These are phyloP conservation scores for Cosmia pyralina DNA, from an alignment of 2,888 invertebrate genomes.

Conservation along the genomic window DNA sequence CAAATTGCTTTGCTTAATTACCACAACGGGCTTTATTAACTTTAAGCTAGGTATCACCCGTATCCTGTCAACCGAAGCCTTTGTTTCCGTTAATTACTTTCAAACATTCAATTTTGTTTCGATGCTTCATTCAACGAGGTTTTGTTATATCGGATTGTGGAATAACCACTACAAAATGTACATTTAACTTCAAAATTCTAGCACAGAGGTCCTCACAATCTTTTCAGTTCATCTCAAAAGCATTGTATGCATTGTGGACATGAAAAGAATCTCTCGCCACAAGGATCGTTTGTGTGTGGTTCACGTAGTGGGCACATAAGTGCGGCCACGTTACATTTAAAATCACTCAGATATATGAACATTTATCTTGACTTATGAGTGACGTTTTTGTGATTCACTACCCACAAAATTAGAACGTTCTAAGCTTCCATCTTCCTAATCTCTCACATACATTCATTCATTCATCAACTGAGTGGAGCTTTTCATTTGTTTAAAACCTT, in stretches of 20 bases:
- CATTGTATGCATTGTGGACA: slow-evolving; percentile 53
- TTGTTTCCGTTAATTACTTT: slow-evolving; percentile 53
- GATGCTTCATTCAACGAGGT: slow-evolving; percentile 12
- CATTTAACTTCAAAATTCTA: slow-evolving; percentile 17
- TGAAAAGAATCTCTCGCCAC: slow-evolving; percentile 52
- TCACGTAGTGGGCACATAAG: slow-evolving; percentile 70
- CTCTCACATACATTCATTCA: not conserved
- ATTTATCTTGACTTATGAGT: slow-evolving; percentile 63
- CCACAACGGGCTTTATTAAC: slow-evolving; percentile 4
- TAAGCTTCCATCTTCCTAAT: slow-evolving; percentile 3
- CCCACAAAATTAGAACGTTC: slow-evolving; percentile 14
- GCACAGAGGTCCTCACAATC: slow-evolving; percentile 37
- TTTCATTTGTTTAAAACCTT: not conserved
- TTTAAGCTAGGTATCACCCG: slow-evolving; percentile 19
- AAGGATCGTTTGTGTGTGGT: slow-evolving; percentile 61
- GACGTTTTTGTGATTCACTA: slow-evolving; percentile 16
- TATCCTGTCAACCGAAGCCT: slow-evolving; percentile 20
- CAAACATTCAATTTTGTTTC: slow-evolving; percentile 36
- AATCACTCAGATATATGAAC: slow-evolving; percentile 70
- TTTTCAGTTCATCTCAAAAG: slow-evolving; percentile 49
- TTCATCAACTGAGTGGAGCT: not conserved
- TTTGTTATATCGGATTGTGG: not conserved
- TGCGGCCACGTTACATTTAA: slow-evolving; percentile 70
- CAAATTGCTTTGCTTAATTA: slow-evolving; percentile 29
- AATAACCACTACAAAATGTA: slow-evolving; percentile 12